phyloP scores from a whole-genome alignment of 2,113 vertebrate species.

The Tragelaphus buxtoni region DNA sequence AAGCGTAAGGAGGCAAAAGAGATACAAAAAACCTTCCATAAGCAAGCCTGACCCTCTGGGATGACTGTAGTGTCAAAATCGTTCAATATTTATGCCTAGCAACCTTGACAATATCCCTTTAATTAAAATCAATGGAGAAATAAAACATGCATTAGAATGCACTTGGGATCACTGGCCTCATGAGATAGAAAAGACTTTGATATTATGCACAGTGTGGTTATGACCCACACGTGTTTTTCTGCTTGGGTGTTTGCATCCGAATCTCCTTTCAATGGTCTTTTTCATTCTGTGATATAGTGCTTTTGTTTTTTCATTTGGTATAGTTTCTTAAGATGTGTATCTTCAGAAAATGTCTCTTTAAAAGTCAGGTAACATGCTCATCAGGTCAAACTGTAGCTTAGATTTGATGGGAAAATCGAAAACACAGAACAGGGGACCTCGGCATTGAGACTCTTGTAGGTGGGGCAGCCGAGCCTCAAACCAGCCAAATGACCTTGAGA shows the following conservation, averaged over 20 bases:
- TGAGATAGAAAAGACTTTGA: neutral
- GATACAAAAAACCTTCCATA: neutral
- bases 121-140: slow-evolving; percentile 74
- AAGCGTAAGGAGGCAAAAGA: neutral
- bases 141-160: slow-evolving; percentile 68
- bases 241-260: neutral
- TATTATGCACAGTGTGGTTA: neutral
- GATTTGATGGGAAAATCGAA: neutral
- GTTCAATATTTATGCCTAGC: slow-evolving; percentile 70
- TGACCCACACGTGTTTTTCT: neutral
- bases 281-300: neutral
- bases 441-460: rapidly evolving
- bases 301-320: neutral
- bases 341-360: neutral
- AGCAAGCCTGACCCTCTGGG: neutral
- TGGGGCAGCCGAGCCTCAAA: neutral
- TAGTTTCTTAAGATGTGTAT: neutral
- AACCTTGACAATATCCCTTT: slow-evolving; percentile 69
- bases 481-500: neutral
- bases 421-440: rapidly evolving
- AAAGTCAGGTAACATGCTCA: neutral
- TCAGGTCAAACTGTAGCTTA: neutral
- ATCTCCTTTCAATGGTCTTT: neutral
- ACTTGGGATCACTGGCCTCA: slow-evolving; percentile 32
- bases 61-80: neutral